Conservation (phyloP, 2,113 vertebrate species). For the Cyanoramphus novaezelandiae region DNA sequence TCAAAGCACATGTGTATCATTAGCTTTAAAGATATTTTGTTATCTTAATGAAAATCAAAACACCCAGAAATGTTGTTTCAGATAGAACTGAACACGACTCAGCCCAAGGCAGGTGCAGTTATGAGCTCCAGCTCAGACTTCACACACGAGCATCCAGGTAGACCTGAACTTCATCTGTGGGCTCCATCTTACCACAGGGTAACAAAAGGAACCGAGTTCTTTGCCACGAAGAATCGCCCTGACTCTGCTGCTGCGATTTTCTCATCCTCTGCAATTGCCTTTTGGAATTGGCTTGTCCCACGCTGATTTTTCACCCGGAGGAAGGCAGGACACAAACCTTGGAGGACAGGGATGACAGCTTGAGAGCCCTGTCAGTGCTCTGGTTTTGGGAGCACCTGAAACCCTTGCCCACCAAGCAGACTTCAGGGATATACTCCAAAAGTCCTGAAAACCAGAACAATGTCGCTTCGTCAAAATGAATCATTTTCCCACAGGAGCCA, state of each 20-base stretch:
- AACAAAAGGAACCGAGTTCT: background rate
- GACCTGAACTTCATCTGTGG: background rate
- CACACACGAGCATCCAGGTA: background rate
- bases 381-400: background rate
- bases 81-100: background rate
- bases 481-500: background rate
- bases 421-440: background rate
- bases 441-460: background rate
- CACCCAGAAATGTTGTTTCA: background rate
- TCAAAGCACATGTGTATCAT: background rate
- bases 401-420: background rate
- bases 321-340: background rate
- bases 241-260: background rate
- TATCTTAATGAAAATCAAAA: background rate
- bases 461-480: rapidly evolving
- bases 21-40: background rate
- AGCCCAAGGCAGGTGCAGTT: background rate
- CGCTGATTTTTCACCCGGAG: background rate
- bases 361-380: background rate
- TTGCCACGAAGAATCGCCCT: background rate
- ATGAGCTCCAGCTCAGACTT: background rate
- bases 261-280: background rate
- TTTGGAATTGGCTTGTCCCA: background rate
- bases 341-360: background rate
- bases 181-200: background rate